These are phyloP conservation scores for Unio delphinus DNA, from an alignment of 2,888 invertebrate genomes.

Conservation along the genomic window DNA sequence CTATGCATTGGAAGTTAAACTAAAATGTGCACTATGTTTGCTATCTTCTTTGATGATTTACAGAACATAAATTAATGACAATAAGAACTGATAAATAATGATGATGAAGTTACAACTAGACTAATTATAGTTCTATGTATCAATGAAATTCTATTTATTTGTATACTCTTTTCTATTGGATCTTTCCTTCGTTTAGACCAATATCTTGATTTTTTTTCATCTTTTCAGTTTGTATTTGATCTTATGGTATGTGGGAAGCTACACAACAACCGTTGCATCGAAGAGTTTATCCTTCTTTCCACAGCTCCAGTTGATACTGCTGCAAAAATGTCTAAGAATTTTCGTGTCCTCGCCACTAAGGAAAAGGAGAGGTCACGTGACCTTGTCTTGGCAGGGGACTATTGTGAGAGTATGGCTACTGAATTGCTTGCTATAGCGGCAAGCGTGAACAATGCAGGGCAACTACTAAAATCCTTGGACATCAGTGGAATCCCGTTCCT, in stretches of 20 bases:
- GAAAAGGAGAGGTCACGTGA: conserved; percentile 99
- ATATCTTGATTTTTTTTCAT: conserved; percentile 1
- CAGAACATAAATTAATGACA: no score
- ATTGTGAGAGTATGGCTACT: conserved; percentile 98
- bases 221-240: conserved; percentile 90
- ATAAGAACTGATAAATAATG: no score
- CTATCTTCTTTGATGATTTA: no score
- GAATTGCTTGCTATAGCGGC: conserved; percentile 94
- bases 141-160: no score
- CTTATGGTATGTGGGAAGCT: conserved; percentile 96
- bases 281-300: conserved; percentile 97
- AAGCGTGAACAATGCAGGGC: conserved; percentile 93
- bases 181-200: background rate
- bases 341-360: conserved; percentile 85
- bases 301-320: conserved; percentile 99
- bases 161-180: no score
- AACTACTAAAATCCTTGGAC: conserved; percentile 95
- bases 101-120: no score
- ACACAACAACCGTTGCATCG: conserved; percentile 94
- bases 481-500: conserved; percentile 93
- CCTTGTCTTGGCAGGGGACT: conserved; percentile 93
- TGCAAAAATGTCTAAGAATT: conserved; percentile 90
- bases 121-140: no score
- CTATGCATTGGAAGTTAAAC: no score
- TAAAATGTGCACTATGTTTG: no score